Evolutionary conservation across 2,797 vertebrate genomes (phyloP).

Genomic region (Danio choprae): DNA sequence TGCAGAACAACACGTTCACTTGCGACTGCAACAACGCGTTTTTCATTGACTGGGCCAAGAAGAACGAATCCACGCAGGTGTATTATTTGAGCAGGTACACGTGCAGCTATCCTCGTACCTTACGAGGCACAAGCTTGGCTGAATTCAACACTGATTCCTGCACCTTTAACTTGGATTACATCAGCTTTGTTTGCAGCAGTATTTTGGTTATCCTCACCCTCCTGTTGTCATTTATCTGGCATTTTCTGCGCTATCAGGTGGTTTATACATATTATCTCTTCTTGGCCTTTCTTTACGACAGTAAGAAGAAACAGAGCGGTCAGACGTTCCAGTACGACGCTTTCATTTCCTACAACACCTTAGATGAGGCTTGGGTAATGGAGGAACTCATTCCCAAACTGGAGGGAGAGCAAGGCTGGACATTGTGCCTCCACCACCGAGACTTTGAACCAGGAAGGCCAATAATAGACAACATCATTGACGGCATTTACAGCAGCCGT

Average conservation of each 20-base stretch:
- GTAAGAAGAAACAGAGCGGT: constrained; percentile 32
- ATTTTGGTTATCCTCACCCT: constrained; percentile 31
- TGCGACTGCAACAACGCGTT: constrained; percentile 69
- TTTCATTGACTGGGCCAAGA: constrained; percentile 66
- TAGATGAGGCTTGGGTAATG: constrained; percentile 68
- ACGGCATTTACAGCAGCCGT: constrained; percentile 79
- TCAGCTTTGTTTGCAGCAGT: constrained; percentile 54
- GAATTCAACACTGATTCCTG: constrained; percentile 51
- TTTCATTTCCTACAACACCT: constrained; percentile 64
- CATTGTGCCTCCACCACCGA: constrained; percentile 60
- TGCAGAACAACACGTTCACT: constrained; percentile 64
- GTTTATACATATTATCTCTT: constrained; percentile 58
- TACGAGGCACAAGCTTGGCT: constrained; percentile 44
- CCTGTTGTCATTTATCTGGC: constrained; percentile 37
- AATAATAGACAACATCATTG: constrained; percentile 80
- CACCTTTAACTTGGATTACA: constrained; percentile 43
- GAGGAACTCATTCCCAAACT: constrained; percentile 59
- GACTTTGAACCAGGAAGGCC: constrained; percentile 70
- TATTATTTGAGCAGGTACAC: constrained; percentile 49
- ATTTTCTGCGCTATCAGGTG: constrained; percentile 50
- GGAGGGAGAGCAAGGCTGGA: constrained; percentile 57
- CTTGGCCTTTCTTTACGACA: constrained; percentile 54
- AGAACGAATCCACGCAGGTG: constrained; percentile 65
- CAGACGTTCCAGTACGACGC: constrained; percentile 50
- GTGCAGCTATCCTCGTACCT: constrained; percentile 56